phyloP scores from a whole-genome alignment of 2,113 vertebrate genomes.

The Meriones unguiculatus region DNA sequence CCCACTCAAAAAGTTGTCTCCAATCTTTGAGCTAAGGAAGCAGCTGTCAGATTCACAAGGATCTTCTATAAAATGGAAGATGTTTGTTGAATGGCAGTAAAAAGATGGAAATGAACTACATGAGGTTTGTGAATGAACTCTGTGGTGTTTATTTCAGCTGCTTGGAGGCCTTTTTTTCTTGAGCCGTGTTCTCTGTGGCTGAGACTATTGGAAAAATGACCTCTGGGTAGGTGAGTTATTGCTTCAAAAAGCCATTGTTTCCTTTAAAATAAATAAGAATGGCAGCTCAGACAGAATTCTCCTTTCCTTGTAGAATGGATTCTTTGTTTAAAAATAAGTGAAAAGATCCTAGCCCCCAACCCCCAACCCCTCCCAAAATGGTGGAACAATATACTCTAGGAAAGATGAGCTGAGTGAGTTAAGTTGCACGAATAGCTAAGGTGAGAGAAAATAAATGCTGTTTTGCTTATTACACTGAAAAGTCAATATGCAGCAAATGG shows the following conservation, averaged over 20 bases:
- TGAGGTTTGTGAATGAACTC: conserved; percentile 22
- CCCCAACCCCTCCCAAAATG: not conserved
- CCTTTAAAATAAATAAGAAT: conserved; percentile 66
- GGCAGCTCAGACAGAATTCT: conserved; percentile 51
- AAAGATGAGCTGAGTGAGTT: conserved; percentile 48
- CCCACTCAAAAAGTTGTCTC: not conserved
- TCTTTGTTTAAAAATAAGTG: conserved; percentile 72
- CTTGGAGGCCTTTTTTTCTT: conserved; percentile 42
- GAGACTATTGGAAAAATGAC: conserved; percentile 72
- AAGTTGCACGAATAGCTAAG: conserved; percentile 19
- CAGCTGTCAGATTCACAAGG: not conserved
- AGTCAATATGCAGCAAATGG: conserved; percentile 70
- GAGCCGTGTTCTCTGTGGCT: conserved; percentile 42
- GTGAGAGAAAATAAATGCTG: conserved; percentile 72
- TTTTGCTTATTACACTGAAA: conserved; percentile 70
- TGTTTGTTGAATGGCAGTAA: conserved; percentile 12
- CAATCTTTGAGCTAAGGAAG: conserved; percentile 28
- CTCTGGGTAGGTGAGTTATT: conserved; percentile 67
- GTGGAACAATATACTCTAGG: not conserved
- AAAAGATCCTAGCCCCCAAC: conserved; percentile 31
- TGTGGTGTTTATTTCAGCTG: conserved; percentile 57
- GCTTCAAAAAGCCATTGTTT: conserved; percentile 63
- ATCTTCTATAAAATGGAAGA: not conserved
- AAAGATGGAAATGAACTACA: conserved; percentile 24
- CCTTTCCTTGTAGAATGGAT: conserved; percentile 60